phyloP scores from a whole-genome alignment of 2,888 invertebrate genomes.

The Bugulina stolonifera region DNA sequence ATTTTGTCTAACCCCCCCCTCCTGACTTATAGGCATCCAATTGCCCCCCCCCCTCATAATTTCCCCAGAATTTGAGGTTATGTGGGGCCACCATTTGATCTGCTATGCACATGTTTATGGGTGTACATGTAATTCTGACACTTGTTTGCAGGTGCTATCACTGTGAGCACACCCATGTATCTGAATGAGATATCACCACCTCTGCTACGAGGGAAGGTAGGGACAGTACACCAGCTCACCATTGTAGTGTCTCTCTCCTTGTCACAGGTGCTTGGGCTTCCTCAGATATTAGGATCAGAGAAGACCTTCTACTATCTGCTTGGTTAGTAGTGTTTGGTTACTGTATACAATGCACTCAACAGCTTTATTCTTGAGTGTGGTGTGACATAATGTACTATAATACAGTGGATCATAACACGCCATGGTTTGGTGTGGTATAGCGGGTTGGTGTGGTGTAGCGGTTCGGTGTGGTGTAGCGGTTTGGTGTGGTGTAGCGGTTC shows the following conservation, averaged over 20 bases:
- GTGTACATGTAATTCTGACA: background rate
- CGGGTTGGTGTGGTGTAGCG: background rate
- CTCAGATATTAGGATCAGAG: slow-evolving; percentile 65
- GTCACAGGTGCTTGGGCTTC: slow-evolving; percentile 69
- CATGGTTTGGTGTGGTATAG: no score
- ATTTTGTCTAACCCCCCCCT: no score
- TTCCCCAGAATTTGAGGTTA: no score
- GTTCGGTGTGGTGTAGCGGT: background rate
- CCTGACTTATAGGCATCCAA: no score
- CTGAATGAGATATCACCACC: slow-evolving; percentile 79
- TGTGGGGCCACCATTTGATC: no score
- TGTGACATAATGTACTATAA: no score
- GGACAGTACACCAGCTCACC: slow-evolving; percentile 79
- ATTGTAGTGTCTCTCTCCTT: slow-evolving; percentile 78
- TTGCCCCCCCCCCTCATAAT: no score
- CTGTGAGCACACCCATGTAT: slow-evolving; percentile 81
- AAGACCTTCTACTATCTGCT: slow-evolving; percentile 68
- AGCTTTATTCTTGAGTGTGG: no score
- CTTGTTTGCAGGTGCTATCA: slow-evolving; percentile 64
- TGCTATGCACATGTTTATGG: no score
- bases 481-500: no score
- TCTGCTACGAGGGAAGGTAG: slow-evolving; percentile 73
- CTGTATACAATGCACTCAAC: no score
- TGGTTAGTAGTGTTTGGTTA: slow-evolving; percentile 39
- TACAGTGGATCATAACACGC: no score